Conservation (phyloP, 2,888 invertebrate species). For the Dryococelus australis region DNA sequence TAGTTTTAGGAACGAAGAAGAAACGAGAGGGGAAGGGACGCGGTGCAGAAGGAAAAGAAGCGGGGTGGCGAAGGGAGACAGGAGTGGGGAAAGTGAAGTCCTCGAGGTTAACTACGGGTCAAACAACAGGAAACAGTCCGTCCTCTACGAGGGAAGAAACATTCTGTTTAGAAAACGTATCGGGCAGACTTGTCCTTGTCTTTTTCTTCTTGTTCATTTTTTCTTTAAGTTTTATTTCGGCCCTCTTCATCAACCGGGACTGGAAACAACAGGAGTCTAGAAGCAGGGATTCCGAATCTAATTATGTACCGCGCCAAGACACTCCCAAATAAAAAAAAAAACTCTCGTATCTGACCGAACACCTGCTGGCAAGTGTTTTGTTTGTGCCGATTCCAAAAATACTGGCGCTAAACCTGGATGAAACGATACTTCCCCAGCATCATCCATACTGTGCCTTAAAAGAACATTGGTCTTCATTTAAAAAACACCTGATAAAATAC, state of each 20-base stretch:
- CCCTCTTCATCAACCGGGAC: slow-evolving; percentile 9
- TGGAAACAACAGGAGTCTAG: background rate
- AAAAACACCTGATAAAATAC: no score
- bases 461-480: no score
- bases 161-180: slow-evolving; percentile 3
- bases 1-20: background rate
- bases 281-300: background rate
- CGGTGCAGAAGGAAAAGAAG: background rate
- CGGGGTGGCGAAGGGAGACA: background rate
- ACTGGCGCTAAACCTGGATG: background rate
- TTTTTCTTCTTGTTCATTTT: no score
- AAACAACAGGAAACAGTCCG: background rate
- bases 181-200: background rate
- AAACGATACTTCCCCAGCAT: background rate
- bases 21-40: background rate
- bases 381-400: background rate
- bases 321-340: background rate
- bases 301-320: background rate
- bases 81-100: background rate
- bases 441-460: no score
- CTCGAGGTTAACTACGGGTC: slow-evolving; percentile 27
- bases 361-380: background rate
- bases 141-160: background rate
- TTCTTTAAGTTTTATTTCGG: background rate
- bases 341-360: background rate